A percentile compares a stretch with the other conserved stretches of the same genome.
phyloP scores from a whole-genome alignment of 2,888 invertebrate species.

The Pristionchus entomophagus region DNA sequence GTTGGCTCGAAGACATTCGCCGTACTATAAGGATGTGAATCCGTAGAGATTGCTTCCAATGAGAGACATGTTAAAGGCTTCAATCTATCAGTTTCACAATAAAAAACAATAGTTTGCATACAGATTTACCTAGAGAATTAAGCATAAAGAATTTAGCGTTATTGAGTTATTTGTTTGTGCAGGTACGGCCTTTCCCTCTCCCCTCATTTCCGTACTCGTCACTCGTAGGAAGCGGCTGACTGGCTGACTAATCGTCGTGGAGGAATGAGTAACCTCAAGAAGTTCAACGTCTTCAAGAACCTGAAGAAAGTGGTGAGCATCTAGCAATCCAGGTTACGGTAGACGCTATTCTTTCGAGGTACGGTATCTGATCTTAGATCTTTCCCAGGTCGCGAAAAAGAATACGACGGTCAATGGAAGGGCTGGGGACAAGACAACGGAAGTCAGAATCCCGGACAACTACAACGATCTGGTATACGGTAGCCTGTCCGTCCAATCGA shows the following conservation, averaged over 20 bases:
- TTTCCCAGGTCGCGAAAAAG: neutral
- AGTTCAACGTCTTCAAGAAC: conserved; percentile 9
- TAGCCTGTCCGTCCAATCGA: neutral
- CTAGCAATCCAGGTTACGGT: neutral
- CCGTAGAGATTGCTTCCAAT: no score
- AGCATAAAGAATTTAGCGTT: no score
- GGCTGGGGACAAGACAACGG: neutral
- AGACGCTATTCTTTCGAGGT: neutral
- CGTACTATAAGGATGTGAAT: no score
- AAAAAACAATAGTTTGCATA: no score
- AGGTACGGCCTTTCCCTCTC: no score
- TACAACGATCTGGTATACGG: neutral
- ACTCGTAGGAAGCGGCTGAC: neutral
- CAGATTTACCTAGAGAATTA: no score
- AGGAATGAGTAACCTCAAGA: neutral
- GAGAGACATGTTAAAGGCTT: no score
- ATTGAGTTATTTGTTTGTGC: no score
- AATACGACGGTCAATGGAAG: neutral
- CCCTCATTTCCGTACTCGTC: conserved; percentile 8
- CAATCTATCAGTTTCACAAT: no score
- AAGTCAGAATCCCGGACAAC: neutral
- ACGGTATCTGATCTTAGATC: neutral
- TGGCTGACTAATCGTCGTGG: no score
- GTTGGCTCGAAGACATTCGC: no score
- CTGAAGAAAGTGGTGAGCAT: neutral